These are phyloP conservation scores for Temnopleurus reevesii DNA, from an alignment of 53 echinoderm and acorn worm species.

Conservation along the genomic window DNA sequence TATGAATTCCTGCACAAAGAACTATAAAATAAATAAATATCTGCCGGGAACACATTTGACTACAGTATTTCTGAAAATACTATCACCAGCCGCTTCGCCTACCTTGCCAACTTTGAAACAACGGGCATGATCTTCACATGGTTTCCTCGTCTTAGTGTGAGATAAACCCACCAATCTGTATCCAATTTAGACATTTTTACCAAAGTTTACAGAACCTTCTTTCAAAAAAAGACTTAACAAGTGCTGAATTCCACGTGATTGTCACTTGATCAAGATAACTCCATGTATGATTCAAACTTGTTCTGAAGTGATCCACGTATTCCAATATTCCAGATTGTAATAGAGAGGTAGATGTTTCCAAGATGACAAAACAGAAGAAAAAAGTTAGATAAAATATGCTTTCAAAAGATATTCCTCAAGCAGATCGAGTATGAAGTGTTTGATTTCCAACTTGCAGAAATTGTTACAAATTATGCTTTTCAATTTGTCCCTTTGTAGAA, in stretches of 20 bases:
- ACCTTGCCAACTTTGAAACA: conserved; percentile 6
- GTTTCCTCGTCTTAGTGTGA: conserved; percentile 16
- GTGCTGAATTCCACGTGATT: background rate
- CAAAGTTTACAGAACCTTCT: background rate
- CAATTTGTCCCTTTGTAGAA: too few relatives aligned
- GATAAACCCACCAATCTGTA: conserved; percentile 42
- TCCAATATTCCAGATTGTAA: background rate
- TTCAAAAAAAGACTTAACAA: background rate
- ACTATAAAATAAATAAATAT: too few relatives aligned
- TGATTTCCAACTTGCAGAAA: too few relatives aligned
- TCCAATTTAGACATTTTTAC: conserved; percentile 26
- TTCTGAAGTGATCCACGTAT: background rate
- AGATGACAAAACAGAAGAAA: background rate
- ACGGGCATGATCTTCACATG: conserved; percentile 43
- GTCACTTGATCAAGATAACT: background rate
- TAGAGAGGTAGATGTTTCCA: background rate
- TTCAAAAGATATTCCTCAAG: too few relatives aligned
- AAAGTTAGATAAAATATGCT: too few relatives aligned
- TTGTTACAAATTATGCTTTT: too few relatives aligned
- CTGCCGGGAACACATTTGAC: too few relatives aligned
- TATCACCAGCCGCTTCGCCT: too few relatives aligned
- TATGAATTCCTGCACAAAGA: too few relatives aligned
- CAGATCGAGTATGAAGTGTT: too few relatives aligned
- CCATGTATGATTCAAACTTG: background rate
- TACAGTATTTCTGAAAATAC: too few relatives aligned